Base-by-base conservation (phyloP, 2,888 invertebrate species). In the Acanthosepion lycidas region DNA sequence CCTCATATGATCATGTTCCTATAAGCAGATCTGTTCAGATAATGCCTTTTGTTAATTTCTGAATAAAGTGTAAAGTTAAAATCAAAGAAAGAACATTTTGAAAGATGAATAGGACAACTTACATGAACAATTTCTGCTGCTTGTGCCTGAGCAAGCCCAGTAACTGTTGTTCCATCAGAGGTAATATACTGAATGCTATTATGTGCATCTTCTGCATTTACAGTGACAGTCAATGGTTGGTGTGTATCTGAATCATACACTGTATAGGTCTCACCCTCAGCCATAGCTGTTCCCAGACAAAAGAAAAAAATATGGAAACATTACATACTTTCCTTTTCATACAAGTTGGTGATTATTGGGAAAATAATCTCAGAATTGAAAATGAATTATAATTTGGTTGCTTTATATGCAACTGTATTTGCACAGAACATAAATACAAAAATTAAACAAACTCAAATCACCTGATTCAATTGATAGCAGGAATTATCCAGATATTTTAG, bases 131-230 rank as follows among this genome's bases (percentile, higher is more conserved):
- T 94, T 91, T 94, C 94, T 91, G 94, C 42, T 1, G 95, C 91
- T 53, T 94, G 95, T 42, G 94, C 94, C 33, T 95, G 95, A 51
- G 51, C 28, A 20, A 95, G 95, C 95, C 95, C 95, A 94, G 92
- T 95, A 94, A 96, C 95, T 95, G 95, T 96, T 51, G 95, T 95
- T 48, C 96, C 96, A 96, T 97, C 96, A 48, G 95, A 96, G 91
- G 97, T 96, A 51, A 97, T 96, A 94, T 97, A 97, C 95, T 96
- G 96, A 94, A 97, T 96, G 94, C 96, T 96, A 91, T 95, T 91
- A 53, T 95, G 93, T 23, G 95, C 96, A 91, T 96, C 96, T 33
- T 96, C 96, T 91, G 96, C 94, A 93, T 95, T 96, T 20, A 96
- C 96, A 42, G 96, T 96, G 23, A 97, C 96, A 64, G 96, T 96